Evolutionary conservation across 2,888 invertebrate species (phyloP), one percentile per base, ranked within the genome.

Genomic region (Ptilodon capucinus): DNA sequence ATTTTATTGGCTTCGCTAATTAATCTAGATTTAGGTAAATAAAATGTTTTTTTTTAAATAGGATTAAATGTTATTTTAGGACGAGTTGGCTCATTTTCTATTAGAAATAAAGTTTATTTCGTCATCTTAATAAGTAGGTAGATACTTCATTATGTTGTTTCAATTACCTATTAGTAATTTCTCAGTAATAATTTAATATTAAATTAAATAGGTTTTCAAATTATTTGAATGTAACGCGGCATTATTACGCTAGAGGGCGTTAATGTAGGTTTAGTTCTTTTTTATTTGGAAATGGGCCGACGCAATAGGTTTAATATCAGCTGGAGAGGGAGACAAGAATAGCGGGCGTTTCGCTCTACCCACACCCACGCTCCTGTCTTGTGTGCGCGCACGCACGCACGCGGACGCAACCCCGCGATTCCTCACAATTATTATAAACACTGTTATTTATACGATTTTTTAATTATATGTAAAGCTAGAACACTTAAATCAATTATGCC

Each of bases 301-400:
- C 66, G 44, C 50, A 45, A 44, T 78, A 76, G 68, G 57, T 63
- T 23, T 72, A 74, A 66, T 46, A 71, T 58, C 84, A 79, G 85
- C 85, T 85, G 85, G 85, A 79, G 70, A 75, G 83, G 84, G 85
- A 79, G 76, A 67, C 85, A 85, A 84, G 53, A 40, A 76, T 84
- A 84, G 83, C 58, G 64, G 68, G 64, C 71, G 63, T 49, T 46
- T 21, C 60, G 48, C 59, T 52, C 38, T 54, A 54, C 64, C 52
- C 48, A 56, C 64, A 53, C 54, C 54, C 46, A 48, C 55, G 36
- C 46, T 45, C 25, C 14, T 40, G 18, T 23, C 1, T 6, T 13
- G 39, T 11, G 39, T 7, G 14, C 7, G 4, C 30, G 40, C 25
- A 42, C 35, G 38, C 19, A 38, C 19, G 28, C 21, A 40, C 42